Evolutionary conservation across 2,113 vertebrate species (phyloP).

Genomic region (Trichechus manatus): DNA sequence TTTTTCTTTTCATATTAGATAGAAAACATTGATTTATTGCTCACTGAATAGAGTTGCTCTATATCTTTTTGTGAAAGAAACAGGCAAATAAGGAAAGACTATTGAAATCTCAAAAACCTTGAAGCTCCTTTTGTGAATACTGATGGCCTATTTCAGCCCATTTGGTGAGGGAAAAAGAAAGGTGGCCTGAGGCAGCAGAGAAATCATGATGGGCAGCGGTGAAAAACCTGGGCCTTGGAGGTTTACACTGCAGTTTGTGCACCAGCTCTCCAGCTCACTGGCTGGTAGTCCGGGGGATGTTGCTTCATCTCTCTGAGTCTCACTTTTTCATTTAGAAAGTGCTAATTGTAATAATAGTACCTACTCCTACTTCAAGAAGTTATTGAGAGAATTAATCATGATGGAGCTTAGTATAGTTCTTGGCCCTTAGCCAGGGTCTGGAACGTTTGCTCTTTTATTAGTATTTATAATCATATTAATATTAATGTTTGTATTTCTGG

Average conservation of each 20-base stretch:
- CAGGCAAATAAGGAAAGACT: neutral
- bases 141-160: neutral
- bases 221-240: too few species aligned
- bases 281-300: fast-evolving
- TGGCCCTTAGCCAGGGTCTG: fast-evolving
- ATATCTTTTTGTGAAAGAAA: neutral
- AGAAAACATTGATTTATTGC: neutral
- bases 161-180: too few species aligned
- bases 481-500: neutral
- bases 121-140: too few species aligned
- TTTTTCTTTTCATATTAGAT: neutral
- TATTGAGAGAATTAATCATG: neutral
- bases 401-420: neutral
- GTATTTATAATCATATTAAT: neutral
- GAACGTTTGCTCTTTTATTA: neutral
- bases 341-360: neutral
- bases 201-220: fast-evolving
- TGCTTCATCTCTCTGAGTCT: neutral
- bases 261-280: too few species aligned
- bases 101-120: neutral
- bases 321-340: neutral
- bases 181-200: neutral
- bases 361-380: neutral
- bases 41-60: neutral
- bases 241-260: neutral